These are phyloP conservation scores for Apus apus DNA, from an alignment of 2,113 vertebrate species.

Conservation along the genomic window DNA sequence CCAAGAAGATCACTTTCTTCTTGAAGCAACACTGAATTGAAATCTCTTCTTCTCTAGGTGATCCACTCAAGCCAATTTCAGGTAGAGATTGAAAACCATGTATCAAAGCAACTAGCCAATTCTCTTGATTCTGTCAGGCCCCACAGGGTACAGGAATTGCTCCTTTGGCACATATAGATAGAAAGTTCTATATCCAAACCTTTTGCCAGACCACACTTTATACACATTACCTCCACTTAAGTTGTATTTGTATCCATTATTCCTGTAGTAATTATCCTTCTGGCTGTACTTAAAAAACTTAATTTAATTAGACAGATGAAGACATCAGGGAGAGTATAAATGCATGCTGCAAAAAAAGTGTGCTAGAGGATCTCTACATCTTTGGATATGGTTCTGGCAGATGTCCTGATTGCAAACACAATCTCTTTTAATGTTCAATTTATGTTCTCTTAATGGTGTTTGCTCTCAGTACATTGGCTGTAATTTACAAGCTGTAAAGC, in stretches of 20 bases:
- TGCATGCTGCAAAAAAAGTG: not conserved
- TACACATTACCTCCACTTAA: not conserved
- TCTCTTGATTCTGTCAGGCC: not conserved
- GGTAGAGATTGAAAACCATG: not conserved
- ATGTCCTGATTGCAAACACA: conserved; percentile 31
- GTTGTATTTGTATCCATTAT: not conserved
- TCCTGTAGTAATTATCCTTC: conserved; percentile 9
- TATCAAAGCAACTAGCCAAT: not conserved
- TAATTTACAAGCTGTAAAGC: conserved; percentile 39
- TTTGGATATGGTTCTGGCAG: conserved; percentile 14
- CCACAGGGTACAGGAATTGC: not conserved
- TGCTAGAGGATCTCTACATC: not conserved
- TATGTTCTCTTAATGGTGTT: conserved; percentile 47
- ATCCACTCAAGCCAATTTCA: not conserved
- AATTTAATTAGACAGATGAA: conserved; percentile 7
- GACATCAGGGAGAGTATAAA: not conserved
- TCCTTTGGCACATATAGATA: not conserved
- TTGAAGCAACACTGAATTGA: not conserved
- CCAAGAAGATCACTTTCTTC: not conserved
- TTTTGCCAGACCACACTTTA: not conserved
- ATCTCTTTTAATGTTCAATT: conserved; percentile 35
- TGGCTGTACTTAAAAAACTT: not conserved
- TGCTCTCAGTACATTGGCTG: not conserved
- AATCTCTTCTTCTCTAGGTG: not conserved
- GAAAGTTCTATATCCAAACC: not conserved